Base-by-base conservation (phyloP, 2,888 invertebrate species). In the Microchrysa polita region DNA sequence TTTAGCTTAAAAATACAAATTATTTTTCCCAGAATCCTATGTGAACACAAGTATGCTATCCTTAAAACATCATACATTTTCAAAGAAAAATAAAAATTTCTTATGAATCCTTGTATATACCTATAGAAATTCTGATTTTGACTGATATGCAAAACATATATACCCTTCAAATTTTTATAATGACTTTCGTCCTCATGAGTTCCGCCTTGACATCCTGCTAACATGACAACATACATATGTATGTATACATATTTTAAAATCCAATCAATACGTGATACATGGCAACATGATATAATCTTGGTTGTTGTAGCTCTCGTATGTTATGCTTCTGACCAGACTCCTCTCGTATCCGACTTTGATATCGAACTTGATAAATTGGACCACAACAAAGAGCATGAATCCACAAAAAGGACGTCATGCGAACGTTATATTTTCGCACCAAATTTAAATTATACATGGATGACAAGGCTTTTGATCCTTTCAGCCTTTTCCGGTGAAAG, bases 361-460 rank as follows among this genome's bases (percentile, higher is more conserved):
- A 60, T 27, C 14, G 16, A 22, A 27, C 59, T 20, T 9, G 27
- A 60, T 60, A 60, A 27, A 60, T 60, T 16, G 59, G 27, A 60
- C 14, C 27, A 12, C 59, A 63, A 63, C 44, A 63, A 63, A 63
- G 40, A 42, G 27, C 27, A 16, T 42, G 34, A 44, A 7, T 42
- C 63, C 18, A 34, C 27, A 34, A 23, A 42, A 63, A 63, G 63
- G 63, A 40, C 63, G 7, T 12, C 12, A 16, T 42, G n/a, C 44
- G n/a, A 18, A 63, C 44, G 48, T 67, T 23, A 52, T n/a, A n/a
- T 44, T 48, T 48, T 67, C 67, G 48, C 16, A 48, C 12, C 2
- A 52, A 67, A 67, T 67, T 27, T 67, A 52, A 52, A 67, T 67
- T 48, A 52, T 44, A 48, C 23, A 7, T 10, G 52, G 27, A 22